Conservation (phyloP, 2,113 vertebrate species). For the Myocastor coypus region DNA sequence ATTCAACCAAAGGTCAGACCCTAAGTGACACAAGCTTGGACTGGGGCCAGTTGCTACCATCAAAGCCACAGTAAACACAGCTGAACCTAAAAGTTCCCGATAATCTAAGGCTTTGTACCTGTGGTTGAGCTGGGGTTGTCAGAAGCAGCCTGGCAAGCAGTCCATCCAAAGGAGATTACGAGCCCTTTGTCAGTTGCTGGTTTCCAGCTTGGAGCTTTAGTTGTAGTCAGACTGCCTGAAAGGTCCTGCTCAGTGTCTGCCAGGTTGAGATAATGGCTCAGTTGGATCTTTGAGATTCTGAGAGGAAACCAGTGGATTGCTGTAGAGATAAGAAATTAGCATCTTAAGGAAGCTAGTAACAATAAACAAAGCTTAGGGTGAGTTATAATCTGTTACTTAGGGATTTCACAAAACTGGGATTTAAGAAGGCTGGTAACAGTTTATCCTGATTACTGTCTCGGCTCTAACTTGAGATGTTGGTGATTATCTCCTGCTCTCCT, state of each 20-base stretch:
- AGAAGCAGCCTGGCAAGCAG: background rate
- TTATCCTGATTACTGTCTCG: no score
- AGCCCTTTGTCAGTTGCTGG: background rate
- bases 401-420: no score
- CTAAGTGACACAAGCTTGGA: background rate
- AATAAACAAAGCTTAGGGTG: no score
- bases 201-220: background rate
- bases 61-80: background rate
- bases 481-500: no score
- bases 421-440: no score
- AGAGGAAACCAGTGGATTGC: background rate
- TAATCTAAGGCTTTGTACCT: background rate
- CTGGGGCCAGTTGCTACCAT: background rate
- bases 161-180: background rate
- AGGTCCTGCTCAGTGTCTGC: background rate
- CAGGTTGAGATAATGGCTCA: background rate
- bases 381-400: no score
- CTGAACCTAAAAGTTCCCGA: background rate
- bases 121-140: background rate
- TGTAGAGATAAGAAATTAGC: no score
- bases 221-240: background rate
- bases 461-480: no score
- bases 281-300: background rate
- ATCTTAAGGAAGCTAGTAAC: no score
- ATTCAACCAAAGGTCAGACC: background rate